phyloP scores from a whole-genome alignment of 2,797 vertebrate species.

The Sebastes diaconus region DNA sequence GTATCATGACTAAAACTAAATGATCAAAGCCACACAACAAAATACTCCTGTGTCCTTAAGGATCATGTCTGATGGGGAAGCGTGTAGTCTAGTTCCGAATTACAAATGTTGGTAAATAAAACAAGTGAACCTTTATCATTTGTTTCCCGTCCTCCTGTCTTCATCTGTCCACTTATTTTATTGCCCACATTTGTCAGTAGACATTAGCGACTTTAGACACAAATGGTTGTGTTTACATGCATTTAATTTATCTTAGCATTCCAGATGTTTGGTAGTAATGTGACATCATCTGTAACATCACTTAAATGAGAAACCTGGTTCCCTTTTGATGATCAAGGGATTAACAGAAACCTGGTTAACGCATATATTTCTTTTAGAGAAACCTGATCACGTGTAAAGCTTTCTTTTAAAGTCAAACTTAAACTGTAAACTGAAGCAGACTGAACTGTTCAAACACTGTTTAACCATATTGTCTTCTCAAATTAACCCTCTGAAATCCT shows the following conservation, averaged over 20 bases:
- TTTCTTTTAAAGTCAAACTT: neutral
- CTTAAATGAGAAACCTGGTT: neutral
- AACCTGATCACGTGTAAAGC: neutral
- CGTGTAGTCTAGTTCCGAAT: neutral
- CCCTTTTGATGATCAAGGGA: neutral
- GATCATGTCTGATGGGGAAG: neutral
- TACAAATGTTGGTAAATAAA: neutral
- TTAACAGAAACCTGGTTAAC: neutral
- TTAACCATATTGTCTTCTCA: slow-evolving; percentile 8
- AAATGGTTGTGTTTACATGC: neutral
- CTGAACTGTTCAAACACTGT: neutral
- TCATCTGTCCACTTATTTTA: neutral
- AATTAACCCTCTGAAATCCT: slow-evolving; percentile 37
- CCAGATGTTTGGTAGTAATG: neutral
- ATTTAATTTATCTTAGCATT: neutral
- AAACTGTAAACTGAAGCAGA: neutral
- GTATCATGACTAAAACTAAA: neutral
- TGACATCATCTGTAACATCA: neutral
- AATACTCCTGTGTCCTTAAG: neutral
- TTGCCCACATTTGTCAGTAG: neutral
- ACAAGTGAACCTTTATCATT: neutral
- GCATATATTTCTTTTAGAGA: neutral
- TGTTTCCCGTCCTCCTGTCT: no score
- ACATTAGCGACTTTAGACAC: neutral
- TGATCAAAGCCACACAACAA: neutral